Conservation (phyloP, 2,797 vertebrate species). For the Eulemur albifrons region DNA sequence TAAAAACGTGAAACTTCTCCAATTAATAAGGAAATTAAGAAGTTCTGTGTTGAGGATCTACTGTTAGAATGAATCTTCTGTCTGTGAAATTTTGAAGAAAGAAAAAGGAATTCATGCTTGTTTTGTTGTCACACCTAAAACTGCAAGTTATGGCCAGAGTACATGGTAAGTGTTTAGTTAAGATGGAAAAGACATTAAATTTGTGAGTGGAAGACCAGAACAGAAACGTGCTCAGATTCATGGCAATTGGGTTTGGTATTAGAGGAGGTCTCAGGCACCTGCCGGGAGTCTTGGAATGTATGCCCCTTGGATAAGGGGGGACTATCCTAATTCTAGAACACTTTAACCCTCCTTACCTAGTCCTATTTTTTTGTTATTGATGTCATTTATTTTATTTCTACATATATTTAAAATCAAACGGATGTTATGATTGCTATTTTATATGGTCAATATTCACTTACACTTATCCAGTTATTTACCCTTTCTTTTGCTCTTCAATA, state of each 20-base stretch:
- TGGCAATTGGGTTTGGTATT: background rate
- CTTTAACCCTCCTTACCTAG: background rate
- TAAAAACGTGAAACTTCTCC: background rate
- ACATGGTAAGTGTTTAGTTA: background rate
- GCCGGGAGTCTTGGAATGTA: background rate
- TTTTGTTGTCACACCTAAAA: background rate
- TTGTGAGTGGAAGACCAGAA: background rate
- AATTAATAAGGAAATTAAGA: background rate
- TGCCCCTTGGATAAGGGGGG: background rate
- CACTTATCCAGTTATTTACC: background rate
- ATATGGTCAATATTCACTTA: background rate
- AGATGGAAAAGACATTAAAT: background rate
- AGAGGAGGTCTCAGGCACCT: background rate
- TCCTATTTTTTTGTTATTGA: background rate
- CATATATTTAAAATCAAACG: background rate
- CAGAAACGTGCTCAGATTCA: too few species aligned
- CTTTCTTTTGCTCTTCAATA: background rate
- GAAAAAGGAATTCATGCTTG: background rate
- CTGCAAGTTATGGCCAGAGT: background rate
- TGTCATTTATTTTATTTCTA: background rate
- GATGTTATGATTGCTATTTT: background rate
- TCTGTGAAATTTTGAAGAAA: background rate
- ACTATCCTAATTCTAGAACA: background rate
- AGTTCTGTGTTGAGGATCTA: background rate
- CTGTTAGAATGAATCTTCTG: background rate